Percentiles rank a stretch among this genome's conserved stretches.
Conservation (phyloP, 2,113 vertebrate species). For the Xyliphius kryptos region DNA sequence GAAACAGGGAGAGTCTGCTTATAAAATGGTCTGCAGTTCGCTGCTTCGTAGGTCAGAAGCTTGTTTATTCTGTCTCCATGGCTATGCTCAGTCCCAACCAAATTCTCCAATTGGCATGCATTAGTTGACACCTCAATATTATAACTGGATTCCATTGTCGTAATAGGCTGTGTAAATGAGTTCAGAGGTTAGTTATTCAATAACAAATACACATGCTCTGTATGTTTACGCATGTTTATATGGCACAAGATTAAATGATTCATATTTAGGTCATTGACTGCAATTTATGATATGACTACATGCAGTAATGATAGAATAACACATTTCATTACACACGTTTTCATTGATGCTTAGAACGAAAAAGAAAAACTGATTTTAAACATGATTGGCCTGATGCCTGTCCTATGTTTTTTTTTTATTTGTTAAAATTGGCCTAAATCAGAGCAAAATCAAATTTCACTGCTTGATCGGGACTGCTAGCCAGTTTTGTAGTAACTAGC, state of each 20-base stretch:
- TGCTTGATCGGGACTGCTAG: conserved; percentile 96
- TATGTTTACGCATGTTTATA: conserved; percentile 33
- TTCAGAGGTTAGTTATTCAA: too few species aligned
- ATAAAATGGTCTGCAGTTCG: conserved; percentile 99
- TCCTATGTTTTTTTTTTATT: conserved; percentile 30
- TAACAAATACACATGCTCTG: too few species aligned
- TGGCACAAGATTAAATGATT: conserved; percentile 22
- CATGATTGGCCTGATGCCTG: conserved; percentile 11
- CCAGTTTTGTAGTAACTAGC: conserved; percentile 68
- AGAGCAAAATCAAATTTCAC: conserved; percentile 64
- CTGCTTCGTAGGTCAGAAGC: conserved; percentile 99
- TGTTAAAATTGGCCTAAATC: conserved; percentile 50
- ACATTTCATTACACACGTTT: too few species aligned
- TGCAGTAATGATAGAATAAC: too few species aligned
- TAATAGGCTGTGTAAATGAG: conserved; percentile 26
- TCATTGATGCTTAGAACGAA: not conserved
- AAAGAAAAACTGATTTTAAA: not conserved
- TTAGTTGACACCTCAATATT: conserved; percentile 46
- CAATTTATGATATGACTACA: too few species aligned
- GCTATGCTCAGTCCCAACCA: conserved; percentile 97
- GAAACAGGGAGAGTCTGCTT: conserved; percentile 99
- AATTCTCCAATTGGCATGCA: conserved; percentile 83
- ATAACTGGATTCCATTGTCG: conserved; percentile 19
- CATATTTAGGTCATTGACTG: too few species aligned
- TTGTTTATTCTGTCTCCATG: conserved; percentile 99